Evolutionary conservation across 2,797 vertebrate genomes (phyloP), one percentile per base, ranked within the genome.

Genomic region (Diglossa cyanea): DNA sequence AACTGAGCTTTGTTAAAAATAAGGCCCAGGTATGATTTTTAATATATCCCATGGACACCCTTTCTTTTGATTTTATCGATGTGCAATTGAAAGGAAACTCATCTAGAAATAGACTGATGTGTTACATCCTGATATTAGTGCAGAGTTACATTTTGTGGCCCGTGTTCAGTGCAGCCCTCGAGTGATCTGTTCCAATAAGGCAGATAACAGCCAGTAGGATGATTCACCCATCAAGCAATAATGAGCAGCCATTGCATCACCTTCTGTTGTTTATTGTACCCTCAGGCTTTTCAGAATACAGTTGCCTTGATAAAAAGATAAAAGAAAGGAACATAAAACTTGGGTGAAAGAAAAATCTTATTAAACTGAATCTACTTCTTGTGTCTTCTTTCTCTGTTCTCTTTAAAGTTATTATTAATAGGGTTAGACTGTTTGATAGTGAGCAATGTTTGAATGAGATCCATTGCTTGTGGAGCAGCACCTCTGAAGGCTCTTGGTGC

Each of bases 271-370:
- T 98, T 97, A 97, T 97, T 94, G 88, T 88, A 94, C 91, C 97
- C 96, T 4, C 88, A 95, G 97, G 97, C 97, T 95, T 86, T 90
- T 96, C 92, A 88, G 97, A 97, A 97, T 96, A 95, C 50, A 89
- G 95, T 96, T 97, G 97, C 97, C 97, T 97, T 97, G 97, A 98
- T 97, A 97, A 97, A 97, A 95, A 97, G 97, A 98, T 98, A 97
- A 97, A 98, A 98, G 97, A 95, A 82, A 94, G 87, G 70, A 93
- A 97, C 93, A 97, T 95, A 96, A 98, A 97, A 97, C 95, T 95
- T 82, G 92, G 71, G 96, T 92, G 90, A 90, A 97, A 97, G 88
- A 88, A 95, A 96, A 86, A 48, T 67, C 90, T 96, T 97, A 95
- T 97, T 97, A 96, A 97, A 94, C 47, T 65, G 85, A 94, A 96